Evolutionary conservation across 2,888 invertebrate species (phyloP).

Genomic region (Melikaiella ostensackeni): DNA sequence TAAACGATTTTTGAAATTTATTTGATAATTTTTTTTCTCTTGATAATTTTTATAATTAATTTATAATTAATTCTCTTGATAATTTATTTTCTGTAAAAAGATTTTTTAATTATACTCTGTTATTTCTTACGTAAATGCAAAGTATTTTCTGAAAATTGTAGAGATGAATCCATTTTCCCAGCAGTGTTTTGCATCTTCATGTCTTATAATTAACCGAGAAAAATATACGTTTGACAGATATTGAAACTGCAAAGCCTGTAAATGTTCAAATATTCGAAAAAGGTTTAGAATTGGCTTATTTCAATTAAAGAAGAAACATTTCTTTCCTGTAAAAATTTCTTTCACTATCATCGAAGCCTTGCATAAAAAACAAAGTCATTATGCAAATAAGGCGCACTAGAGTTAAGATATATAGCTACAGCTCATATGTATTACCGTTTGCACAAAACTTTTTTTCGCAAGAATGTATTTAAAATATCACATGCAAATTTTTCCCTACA

Average conservation of each 20-base stretch:
- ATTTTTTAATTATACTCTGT: background rate
- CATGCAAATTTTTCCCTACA: background rate
- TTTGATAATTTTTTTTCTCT: too few species aligned
- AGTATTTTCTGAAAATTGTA: background rate
- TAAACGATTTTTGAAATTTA: background rate
- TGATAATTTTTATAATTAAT: too few species aligned
- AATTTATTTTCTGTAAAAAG: too few species aligned
- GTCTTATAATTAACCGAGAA: conserved; percentile 8
- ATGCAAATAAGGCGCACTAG: background rate
- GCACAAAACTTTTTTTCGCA: background rate
- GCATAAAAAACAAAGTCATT: conserved; percentile 7
- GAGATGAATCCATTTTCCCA: conserved; percentile 16
- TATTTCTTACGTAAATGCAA: background rate
- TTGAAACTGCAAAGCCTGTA: background rate
- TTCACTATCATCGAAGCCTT: background rate
- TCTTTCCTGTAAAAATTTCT: background rate
- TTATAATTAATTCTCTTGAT: too few species aligned
- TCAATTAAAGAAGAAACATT: background rate
- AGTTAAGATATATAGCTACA: background rate
- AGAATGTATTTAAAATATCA: background rate
- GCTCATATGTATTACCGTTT: background rate
- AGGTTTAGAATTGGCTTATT: too few species aligned
- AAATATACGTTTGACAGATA: background rate
- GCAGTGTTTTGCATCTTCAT: conserved; percentile 10
- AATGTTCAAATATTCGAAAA: background rate